A percentile compares a stretch with the other conserved stretches of the same genome.
phyloP scores from a whole-genome alignment of 2,888 invertebrate species.

The Nomada ferruginata region DNA sequence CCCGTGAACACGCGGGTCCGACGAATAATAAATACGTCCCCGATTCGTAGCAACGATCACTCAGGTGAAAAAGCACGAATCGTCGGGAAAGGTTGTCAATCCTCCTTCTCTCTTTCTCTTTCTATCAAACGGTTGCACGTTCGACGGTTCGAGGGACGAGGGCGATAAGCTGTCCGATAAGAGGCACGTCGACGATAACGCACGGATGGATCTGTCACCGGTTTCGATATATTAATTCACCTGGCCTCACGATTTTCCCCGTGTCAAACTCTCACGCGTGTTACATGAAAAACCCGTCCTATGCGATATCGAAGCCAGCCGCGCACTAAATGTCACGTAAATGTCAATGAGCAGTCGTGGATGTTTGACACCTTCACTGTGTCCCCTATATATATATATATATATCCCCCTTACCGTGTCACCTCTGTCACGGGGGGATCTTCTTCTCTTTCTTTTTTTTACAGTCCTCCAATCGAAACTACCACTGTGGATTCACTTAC shows the following conservation, averaged over 20 bases:
- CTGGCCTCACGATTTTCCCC: constrained; percentile 26
- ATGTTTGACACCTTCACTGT: constrained; percentile 70
- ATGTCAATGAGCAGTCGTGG: constrained; percentile 72
- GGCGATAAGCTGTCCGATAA: constrained; percentile 44
- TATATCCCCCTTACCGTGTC: constrained; percentile 5
- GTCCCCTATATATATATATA: constrained; percentile 7
- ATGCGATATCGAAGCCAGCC: constrained; percentile 42
- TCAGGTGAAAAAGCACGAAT: neutral
- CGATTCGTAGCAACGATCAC: constrained; percentile 1
- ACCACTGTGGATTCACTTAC: neutral
- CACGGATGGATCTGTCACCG: constrained; percentile 74
- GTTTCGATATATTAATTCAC: constrained; percentile 23
- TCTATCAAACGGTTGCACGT: constrained; percentile 67
- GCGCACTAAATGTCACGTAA: constrained; percentile 75
- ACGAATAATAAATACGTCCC: constrained; percentile 6
- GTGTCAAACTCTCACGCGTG: constrained; percentile 56
- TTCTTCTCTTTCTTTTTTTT: neutral
- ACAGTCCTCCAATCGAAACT: too few species aligned
- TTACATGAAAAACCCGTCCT: constrained; percentile 60
- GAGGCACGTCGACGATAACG: constrained; percentile 71
- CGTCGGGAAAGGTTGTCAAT: constrained; percentile 27
- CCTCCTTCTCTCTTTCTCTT: constrained; percentile 51
- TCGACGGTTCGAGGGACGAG: constrained; percentile 69
- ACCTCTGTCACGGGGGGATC: neutral
- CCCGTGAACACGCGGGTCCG: constrained; percentile 20